phyloP scores from a whole-genome alignment of 2,113 vertebrate genomes.

The Australoheros scitulus region DNA sequence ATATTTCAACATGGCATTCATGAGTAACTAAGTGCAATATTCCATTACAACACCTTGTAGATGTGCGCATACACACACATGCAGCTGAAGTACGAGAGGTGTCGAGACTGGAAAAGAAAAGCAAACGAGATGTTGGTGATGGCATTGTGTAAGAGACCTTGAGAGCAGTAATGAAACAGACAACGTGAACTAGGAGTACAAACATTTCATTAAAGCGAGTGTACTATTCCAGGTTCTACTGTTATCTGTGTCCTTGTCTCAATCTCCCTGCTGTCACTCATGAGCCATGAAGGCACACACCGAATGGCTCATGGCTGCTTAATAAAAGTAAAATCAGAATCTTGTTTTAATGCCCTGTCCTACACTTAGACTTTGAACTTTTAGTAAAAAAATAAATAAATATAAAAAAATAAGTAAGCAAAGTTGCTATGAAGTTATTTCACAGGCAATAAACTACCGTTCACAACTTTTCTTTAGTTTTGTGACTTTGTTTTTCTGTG shows the following conservation, averaged over 20 bases:
- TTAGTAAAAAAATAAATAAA: background rate
- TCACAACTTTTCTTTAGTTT: background rate
- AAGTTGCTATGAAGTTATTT: background rate
- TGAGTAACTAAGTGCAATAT: background rate
- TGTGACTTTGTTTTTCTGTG: background rate
- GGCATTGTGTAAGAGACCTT: slow-evolving; percentile 31
- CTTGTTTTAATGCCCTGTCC: background rate
- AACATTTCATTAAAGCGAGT: slow-evolving; percentile 35
- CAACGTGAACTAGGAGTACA: slow-evolving; percentile 3
- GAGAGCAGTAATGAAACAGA: slow-evolving; percentile 7
- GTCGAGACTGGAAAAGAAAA: background rate
- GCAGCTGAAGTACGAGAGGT: background rate
- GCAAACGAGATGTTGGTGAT: background rate
- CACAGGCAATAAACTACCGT: background rate
- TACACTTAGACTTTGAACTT: background rate
- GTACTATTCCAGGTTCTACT: slow-evolving; percentile 1
- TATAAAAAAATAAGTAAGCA: background rate
- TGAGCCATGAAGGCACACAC: background rate
- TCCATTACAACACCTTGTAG: background rate
- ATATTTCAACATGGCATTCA: background rate
- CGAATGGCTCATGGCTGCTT: slow-evolving; percentile 8
- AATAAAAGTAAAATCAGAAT: slow-evolving; percentile 24
- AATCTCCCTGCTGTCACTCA: slow-evolving; percentile 14
- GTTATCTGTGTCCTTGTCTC: slow-evolving; percentile 21
- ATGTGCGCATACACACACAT: background rate